These are phyloP conservation scores for Drosophila melanogaster DNA, from an alignment of 1,140 invertebrate genomes.

Conservation along the genomic window Release_6_plus_ISO1_MT NT_033777.3:30600001-30600500, in stretches of 20 bases:
- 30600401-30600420: neutral
- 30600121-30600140: constrained; percentile 58
- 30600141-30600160: constrained; percentile 42
- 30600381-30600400: constrained; percentile 12
- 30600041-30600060: constrained; percentile 57
- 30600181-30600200: constrained; percentile 71
- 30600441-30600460: too few relatives aligned
- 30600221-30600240: constrained; percentile 36
- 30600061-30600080: constrained; percentile 16
- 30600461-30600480: neutral
- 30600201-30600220: constrained; percentile 24
- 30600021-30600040: constrained; percentile 33
- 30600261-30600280: constrained; percentile 55
- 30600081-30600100: constrained; percentile 7
- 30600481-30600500: neutral
- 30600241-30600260: constrained; percentile 18
- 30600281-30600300: constrained; percentile 64
- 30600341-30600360: constrained; percentile 19
- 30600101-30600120: constrained; percentile 21
- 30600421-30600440: too few relatives aligned
- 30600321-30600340: constrained; percentile 53
- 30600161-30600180: constrained; percentile 57
- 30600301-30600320: constrained; percentile 57
- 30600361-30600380: constrained; percentile 25
- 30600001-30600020: constrained; percentile 20